These are phyloP conservation scores for Acropternis orthonyx DNA, from an alignment of 2,797 vertebrate genomes.

Conservation along the genomic window DNA sequence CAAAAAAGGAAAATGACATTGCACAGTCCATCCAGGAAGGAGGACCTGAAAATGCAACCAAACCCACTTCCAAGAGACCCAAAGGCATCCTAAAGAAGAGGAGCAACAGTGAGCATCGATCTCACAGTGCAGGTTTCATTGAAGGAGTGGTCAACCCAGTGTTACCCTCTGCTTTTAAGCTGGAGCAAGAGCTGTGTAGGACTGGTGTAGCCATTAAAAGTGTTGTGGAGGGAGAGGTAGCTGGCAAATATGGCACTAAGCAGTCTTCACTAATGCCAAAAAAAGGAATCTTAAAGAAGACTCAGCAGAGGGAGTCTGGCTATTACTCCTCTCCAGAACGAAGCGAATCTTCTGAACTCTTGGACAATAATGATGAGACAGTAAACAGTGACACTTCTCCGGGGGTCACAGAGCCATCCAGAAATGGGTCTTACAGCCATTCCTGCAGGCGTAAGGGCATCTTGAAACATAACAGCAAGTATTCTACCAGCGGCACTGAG, in stretches of 20 bases:
- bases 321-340: slow-evolving; percentile 98
- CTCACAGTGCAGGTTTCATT: slow-evolving; percentile 84
- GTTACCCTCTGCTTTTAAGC: slow-evolving; percentile 74
- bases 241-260: slow-evolving; percentile 80
- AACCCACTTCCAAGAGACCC: slow-evolving; percentile 89
- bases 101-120: slow-evolving; percentile 87
- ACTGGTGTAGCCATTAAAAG: slow-evolving; percentile 74
- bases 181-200: slow-evolving; percentile 79
- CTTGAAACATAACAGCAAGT: slow-evolving; percentile 95
- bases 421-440: slow-evolving; percentile 73
- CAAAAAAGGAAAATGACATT: slow-evolving; percentile 93
- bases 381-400: slow-evolving; percentile 74
- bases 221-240: slow-evolving; percentile 79
- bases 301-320: slow-evolving; percentile 96
- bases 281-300: slow-evolving; percentile 98
- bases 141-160: slow-evolving; percentile 76
- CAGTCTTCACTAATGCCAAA: slow-evolving; percentile 87
- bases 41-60: slow-evolving; percentile 77
- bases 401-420: slow-evolving; percentile 70
- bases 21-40: slow-evolving; percentile 80
- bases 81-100: slow-evolving; percentile 96
- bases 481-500: slow-evolving; percentile 83
- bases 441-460: slow-evolving; percentile 92
- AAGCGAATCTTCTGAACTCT: slow-evolving; percentile 93
- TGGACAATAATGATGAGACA: slow-evolving; percentile 78